Base-by-base conservation (phyloP, 2,888 invertebrate genomes). In the Drosophila cognata region DNA sequence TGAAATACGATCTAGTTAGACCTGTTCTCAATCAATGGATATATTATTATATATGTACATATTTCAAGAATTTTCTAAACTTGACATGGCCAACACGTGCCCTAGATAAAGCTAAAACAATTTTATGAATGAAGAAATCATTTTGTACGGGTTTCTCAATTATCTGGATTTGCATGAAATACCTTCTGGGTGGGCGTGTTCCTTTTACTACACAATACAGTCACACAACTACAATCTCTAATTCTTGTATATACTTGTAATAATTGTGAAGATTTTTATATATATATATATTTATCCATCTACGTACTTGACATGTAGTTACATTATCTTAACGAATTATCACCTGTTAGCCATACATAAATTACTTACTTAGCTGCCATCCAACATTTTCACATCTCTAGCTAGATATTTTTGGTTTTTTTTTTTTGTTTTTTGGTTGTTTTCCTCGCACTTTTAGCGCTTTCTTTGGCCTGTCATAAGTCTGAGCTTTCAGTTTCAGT, bases 391-490 rank as follows among this genome's bases (percentile, higher is more conserved):
- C 56, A 78, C 57, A 38, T 64, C 65, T 56, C 52, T 64, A 70
- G 77, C 65, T 48, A 43, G 58, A 6, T 71, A 76, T 69, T 66
- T 43, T 53, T 61, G 51, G 2, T 59, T 62, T 55, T 61, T 38
- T 8, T 5, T 36, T 43, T 21, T 43, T 3, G n/a, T 21, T 66
- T 67, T 51, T 53, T 64, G 57, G 10, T 67, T 64, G 50, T 58
- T 29, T 48, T 63, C 57, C 29, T 74, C 48, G 75, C 77, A 78
- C 79, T 62, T 75, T 52, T 55, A 60, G 59, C 62, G 68, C 60
- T 78, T 75, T 75, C 64, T 78, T 78, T 71, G 79, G 71, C 77
- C 75, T 67, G 71, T 71, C 66, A 71, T 71, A 55, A 60, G 31
- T 75, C 80, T 76, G 71, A 75, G 81, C 71, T 70, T 78, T 64